Percentiles rank a stretch among this genome's conserved stretches.
Evolutionary conservation across 2,888 invertebrate species (phyloP).

Genomic region (Drosophila fungiperda): DNA sequence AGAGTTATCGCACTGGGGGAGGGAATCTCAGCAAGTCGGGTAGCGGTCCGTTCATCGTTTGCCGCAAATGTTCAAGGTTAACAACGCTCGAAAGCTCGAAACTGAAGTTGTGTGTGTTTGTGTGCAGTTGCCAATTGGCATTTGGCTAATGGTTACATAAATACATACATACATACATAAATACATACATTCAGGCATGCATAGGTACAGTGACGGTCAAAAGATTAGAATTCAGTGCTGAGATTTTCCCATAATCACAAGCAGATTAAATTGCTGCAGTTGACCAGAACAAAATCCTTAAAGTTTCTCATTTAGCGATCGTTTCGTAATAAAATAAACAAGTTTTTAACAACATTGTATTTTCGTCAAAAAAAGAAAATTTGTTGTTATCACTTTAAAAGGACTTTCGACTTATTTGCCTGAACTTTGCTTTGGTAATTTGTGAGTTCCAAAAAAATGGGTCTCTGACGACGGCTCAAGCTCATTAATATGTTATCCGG

Average conservation of each 20-base stretch:
- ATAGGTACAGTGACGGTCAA: not conserved
- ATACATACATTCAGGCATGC: not conserved
- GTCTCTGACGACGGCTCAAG: not conserved
- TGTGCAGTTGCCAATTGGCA: constrained; percentile 41
- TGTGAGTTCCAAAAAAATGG: not conserved
- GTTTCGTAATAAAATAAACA: not conserved
- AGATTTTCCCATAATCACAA: not conserved
- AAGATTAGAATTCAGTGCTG: not conserved
- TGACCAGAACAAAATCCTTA: not conserved
- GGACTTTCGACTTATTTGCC: not conserved
- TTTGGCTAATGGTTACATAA: constrained; percentile 7
- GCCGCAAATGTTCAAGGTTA: constrained; percentile 60
- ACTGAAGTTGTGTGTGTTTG: constrained; percentile 25
- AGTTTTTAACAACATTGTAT: not conserved
- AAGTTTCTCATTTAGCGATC: not conserved
- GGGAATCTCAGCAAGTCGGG: constrained; percentile 33
- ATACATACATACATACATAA: not conserved
- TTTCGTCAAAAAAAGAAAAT: no score
- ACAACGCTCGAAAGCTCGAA: constrained; percentile 46
- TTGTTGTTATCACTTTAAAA: not conserved
- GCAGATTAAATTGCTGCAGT: not conserved
- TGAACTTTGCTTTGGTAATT: not conserved
- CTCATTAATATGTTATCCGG: not conserved
- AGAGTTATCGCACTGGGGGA: constrained; percentile 1
- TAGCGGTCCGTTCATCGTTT: constrained; percentile 34